A percentile compares a stretch with the other conserved stretches of the same genome.
These are phyloP conservation scores for Hermaeophaga mercurialis DNA, from an alignment of 2,888 invertebrate species.

Conservation along the genomic window DNA sequence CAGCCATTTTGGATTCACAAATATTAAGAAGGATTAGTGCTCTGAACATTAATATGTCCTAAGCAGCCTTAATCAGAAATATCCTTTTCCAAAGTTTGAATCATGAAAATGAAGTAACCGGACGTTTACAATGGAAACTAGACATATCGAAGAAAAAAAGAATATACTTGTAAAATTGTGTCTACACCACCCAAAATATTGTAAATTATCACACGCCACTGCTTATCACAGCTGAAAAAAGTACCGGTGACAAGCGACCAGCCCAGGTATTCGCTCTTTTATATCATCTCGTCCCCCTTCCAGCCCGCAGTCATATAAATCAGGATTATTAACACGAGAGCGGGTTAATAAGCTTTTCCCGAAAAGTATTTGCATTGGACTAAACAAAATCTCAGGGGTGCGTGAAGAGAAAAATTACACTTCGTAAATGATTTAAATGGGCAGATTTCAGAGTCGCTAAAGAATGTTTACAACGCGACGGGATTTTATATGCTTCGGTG, in stretches of 20 bases:
- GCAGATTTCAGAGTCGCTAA: conserved; percentile 11
- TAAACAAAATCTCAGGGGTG: conserved; percentile 17
- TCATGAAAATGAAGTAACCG: too few species aligned
- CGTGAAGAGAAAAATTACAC: conserved; percentile 13
- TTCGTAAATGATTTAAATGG: conserved; percentile 15
- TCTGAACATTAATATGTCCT: too few species aligned
- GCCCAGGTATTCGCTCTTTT: conserved; percentile 7
- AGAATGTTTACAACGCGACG: conserved; percentile 8
- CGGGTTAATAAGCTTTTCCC: conserved; percentile 21
- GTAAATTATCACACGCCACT: too few species aligned
- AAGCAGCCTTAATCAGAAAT: too few species aligned
- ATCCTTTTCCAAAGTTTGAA: too few species aligned
- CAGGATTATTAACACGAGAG: conserved; percentile 23
- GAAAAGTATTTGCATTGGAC: conserved; percentile 19
- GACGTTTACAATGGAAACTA: too few species aligned
- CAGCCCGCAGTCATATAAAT: conserved; percentile 8
- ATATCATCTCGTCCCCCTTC: neutral
- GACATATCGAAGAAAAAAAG: too few species aligned
- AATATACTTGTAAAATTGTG: too few species aligned
- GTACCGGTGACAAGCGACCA: conserved; percentile 4
- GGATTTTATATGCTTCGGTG: neutral
- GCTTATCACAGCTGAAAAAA: neutral
- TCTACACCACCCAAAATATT: too few species aligned
- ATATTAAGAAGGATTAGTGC: too few species aligned
- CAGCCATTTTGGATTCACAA: too few species aligned